Percentiles rank a stretch among this genome's conserved stretches.
phyloP scores from a whole-genome alignment of 2,888 invertebrate species.

The Aelia acuminata region DNA sequence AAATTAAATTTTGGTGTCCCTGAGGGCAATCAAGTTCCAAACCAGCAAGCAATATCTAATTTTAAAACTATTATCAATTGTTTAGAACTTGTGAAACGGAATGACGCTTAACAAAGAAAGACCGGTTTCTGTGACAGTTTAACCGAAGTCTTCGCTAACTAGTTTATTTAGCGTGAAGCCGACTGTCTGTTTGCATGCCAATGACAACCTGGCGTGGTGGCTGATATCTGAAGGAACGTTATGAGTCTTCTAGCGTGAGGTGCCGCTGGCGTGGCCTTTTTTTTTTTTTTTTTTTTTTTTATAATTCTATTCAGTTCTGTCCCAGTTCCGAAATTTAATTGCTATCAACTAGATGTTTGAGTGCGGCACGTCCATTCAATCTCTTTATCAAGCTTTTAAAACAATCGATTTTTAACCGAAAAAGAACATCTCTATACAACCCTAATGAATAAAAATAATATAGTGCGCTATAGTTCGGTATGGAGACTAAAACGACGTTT shows the following conservation, averaged over 20 bases:
- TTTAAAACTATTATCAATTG: not conserved
- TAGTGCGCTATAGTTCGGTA: too few relatives aligned
- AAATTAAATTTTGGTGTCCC: not conserved
- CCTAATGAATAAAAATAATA: too few relatives aligned
- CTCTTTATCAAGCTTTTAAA: not conserved
- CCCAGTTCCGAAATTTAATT: constrained; percentile 30
- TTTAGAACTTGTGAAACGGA: not conserved
- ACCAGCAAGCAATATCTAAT: not conserved
- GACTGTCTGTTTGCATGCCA: constrained; percentile 9
- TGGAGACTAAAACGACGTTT: too few relatives aligned
- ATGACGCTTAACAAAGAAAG: not conserved
- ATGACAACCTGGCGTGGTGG: not conserved
- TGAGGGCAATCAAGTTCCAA: not conserved
- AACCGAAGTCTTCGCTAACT: not conserved
- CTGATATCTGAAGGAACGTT: not conserved
- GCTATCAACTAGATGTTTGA: not conserved
- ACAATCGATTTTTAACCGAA: not conserved
- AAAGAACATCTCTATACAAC: not conserved
- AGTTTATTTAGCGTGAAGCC: not conserved
- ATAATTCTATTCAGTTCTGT: constrained; percentile 23
- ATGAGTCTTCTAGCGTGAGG: constrained; percentile 1
- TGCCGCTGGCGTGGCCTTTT: not conserved
- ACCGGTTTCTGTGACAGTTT: not conserved
- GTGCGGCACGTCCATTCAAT: not conserved
- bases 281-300: too few relatives aligned